Evolutionary conservation across 2,888 invertebrate genomes (phyloP).

Genomic region (Liposcelis brunnea): DNA sequence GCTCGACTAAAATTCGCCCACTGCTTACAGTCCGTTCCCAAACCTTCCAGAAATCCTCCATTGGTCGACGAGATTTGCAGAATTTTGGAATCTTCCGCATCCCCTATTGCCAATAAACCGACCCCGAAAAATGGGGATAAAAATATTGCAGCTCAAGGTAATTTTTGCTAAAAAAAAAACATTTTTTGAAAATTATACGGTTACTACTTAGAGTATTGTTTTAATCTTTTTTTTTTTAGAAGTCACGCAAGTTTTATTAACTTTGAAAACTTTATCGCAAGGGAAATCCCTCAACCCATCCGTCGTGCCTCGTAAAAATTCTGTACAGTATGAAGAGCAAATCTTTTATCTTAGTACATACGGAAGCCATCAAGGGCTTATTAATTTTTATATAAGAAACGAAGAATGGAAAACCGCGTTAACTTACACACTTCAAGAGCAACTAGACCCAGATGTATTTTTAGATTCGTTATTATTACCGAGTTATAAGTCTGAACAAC

Average conservation of each 20-base stretch:
- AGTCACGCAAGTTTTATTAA: neutral
- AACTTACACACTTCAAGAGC: slow-evolving; percentile 6
- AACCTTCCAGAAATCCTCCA: slow-evolving; percentile 34
- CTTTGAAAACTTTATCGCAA: slow-evolving; percentile 12
- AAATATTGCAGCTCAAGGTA: no score
- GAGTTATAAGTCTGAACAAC: slow-evolving; percentile 44
- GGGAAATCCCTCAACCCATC: slow-evolving; percentile 25
- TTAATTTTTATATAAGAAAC: slow-evolving; percentile 60
- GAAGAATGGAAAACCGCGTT: slow-evolving; percentile 40
- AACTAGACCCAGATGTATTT: slow-evolving; percentile 12
- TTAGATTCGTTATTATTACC: slow-evolving; percentile 52
- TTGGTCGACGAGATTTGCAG: slow-evolving; percentile 50
- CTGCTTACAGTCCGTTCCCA: slow-evolving; percentile 21
- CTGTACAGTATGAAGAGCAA: slow-evolving; percentile 47
- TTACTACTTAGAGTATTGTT: slow-evolving; percentile 16
- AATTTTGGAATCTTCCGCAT: slow-evolving; percentile 44
- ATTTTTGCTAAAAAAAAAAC: no score
- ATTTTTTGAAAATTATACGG: no score
- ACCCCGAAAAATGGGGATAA: no score
- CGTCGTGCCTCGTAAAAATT: slow-evolving; percentile 26
- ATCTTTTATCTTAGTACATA: slow-evolving; percentile 65
- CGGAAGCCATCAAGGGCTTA: slow-evolving; percentile 53
- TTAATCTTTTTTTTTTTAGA: slow-evolving; percentile 9
- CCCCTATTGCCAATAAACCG: slow-evolving; percentile 31
- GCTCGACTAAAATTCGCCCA: slow-evolving; percentile 58